A percentile compares a stretch with the other conserved stretches of the same genome.
These are phyloP conservation scores for Adineta ricciae DNA, from an alignment of 2,888 invertebrate genomes.

Conservation along the genomic window DNA sequence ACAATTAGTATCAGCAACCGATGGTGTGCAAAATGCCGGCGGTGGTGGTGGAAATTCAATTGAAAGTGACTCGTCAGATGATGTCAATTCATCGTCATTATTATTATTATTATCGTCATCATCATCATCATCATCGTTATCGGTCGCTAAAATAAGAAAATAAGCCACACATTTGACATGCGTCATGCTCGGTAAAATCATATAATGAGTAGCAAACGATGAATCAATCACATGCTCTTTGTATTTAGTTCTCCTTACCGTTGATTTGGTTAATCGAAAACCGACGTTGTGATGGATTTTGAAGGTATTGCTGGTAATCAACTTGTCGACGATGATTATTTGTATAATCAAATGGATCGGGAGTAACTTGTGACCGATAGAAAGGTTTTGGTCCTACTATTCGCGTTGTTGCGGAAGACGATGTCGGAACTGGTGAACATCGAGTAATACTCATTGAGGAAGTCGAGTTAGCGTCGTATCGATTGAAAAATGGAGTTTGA, in stretches of 20 bases:
- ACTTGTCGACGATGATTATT: background rate
- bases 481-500: background rate
- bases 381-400: slow-evolving; percentile 6
- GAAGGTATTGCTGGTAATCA: background rate
- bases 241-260: background rate
- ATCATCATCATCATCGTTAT: background rate
- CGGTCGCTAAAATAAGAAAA: background rate
- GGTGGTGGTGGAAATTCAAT: slow-evolving; percentile 15
- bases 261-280: background rate
- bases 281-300: background rate
- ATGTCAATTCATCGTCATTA: background rate
- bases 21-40: background rate
- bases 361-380: background rate
- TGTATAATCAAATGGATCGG: background rate
- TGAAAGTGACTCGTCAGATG: background rate
- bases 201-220: background rate
- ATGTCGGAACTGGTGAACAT: background rate
- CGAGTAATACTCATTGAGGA: background rate
- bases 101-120: background rate
- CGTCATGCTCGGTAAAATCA: background rate
- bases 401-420: background rate
- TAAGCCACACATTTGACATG: background rate
- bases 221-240: background rate
- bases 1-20: background rate
- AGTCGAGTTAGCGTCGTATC: background rate